These are phyloP conservation scores for Drosophila bipectinata DNA, from an alignment of 1,140 invertebrate genomes.

Conservation along the genomic window DNA sequence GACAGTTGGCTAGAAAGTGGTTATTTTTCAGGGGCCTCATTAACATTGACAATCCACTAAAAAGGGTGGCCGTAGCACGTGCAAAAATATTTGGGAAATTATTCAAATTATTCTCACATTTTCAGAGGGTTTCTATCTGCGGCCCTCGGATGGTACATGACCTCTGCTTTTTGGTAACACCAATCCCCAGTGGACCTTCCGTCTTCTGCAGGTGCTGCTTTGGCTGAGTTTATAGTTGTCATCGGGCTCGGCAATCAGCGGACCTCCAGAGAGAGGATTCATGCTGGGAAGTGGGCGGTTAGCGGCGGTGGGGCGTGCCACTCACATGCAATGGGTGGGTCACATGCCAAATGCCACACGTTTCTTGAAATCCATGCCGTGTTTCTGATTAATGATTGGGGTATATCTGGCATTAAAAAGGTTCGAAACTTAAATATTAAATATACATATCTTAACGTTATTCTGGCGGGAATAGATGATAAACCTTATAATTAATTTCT, in stretches of 20 bases:
- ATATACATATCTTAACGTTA: background rate
- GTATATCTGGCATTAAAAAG: conserved; percentile 6
- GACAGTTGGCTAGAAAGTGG: conserved; percentile 67
- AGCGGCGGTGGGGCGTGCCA: conserved; percentile 12
- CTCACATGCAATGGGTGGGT: conserved; percentile 27
- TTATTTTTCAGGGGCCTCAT: conserved; percentile 68
- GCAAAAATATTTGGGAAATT: conserved; percentile 46
- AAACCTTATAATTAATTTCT: no score
- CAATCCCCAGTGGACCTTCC: background rate
- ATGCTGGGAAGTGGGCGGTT: conserved; percentile 28
- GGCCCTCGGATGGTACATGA: conserved; percentile 7
- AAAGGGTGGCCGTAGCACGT: conserved; percentile 53
- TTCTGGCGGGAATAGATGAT: no score
- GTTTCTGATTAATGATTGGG: conserved; percentile 26
- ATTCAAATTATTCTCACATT: conserved; percentile 58
- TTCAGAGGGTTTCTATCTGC: conserved; percentile 41
- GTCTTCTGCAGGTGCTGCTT: conserved; percentile 40
- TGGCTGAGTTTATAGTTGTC: conserved; percentile 44
- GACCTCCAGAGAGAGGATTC: conserved; percentile 43
- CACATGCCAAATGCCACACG: conserved; percentile 69
- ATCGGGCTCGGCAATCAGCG: conserved; percentile 43
- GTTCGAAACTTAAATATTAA: background rate
- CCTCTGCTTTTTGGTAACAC: background rate
- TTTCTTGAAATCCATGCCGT: conserved; percentile 69
- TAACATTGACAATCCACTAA: conserved; percentile 41